Evolutionary conservation across 2,888 invertebrate genomes (phyloP), one percentile per base, ranked within the genome.

Genomic region (Pyrrhopygopsis socrates): DNA sequence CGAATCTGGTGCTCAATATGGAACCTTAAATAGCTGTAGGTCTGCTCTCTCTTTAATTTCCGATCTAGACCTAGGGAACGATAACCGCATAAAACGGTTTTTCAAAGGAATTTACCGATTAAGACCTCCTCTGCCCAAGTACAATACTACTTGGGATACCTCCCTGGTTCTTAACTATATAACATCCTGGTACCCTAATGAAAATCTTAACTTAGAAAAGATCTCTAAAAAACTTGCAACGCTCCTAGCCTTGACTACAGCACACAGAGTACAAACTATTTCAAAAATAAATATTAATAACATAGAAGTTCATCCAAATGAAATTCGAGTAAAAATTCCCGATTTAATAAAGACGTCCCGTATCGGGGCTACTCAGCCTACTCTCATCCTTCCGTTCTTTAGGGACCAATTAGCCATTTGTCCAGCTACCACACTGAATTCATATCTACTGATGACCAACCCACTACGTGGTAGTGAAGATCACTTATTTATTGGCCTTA

Each of bases 1-100:
- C 60, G 68, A 71, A 34, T 45, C 77, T 38, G 80, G 81, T 70
- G 73, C 82, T 27, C 41, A 75, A 34, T 79, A 86, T 71, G 79
- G 75, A 20, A 86, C 81, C n/a, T 20, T 86, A 54, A 86, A 86
- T 24, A 78, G 68, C 24, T 83, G 83, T 58, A 65, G 86, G 22
- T 86, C 86, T 8, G 83, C 83, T 13, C 68, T 86, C 9, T 80
- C 81, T n/a, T 60, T 86, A 9, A 68, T 81, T 58, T 13, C 81
- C 41, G 78, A 50, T 22, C 5, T 58, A 41, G 65, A 83, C n/a
- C 50, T 74, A 65, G 67, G 74, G 4, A 38, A 79, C 24, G 73
- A 83, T 38, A 60, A 74, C 24, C 13, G 41, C 11, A 58, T 84
- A 34, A 81, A 84, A 76, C 77, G 88, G 8, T 81, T 85, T 27